phyloP scores from a whole-genome alignment of 2,113 vertebrate genomes.

The Oncorhynchus clarkii region DNA sequence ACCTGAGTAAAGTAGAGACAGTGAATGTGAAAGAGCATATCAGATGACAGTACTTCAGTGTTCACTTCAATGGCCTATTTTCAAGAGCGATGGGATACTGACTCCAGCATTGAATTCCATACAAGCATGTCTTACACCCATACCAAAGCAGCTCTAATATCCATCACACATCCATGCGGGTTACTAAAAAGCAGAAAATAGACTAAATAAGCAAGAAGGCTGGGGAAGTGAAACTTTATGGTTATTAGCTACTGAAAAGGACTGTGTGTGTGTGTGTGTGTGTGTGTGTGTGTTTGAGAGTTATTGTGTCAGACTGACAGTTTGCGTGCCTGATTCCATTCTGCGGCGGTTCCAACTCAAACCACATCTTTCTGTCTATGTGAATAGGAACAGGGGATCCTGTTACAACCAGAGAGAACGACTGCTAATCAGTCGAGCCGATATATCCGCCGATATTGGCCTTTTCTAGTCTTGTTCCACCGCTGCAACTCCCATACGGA shows the following conservation, averaged over 20 bases:
- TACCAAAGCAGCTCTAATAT: background rate
- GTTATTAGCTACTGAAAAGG: background rate
- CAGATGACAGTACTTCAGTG: conserved; percentile 37
- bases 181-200: background rate
- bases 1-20: conserved; percentile 10
- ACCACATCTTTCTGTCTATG: background rate
- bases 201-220: background rate
- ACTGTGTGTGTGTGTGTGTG: background rate
- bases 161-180: too few species aligned
- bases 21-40: conserved; percentile 32
- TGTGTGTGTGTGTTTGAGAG: background rate
- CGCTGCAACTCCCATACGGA: too few species aligned
- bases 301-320: background rate
- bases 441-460: too few species aligned
- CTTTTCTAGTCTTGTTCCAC: too few species aligned
- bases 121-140: conserved; percentile 9
- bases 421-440: too few species aligned
- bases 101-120: conserved; percentile 15
- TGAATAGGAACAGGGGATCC: background rate
- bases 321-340: background rate
- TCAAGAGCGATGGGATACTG: conserved; percentile 33
- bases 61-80: conserved; percentile 8
- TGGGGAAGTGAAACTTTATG: conserved; percentile 45
- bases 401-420: background rate
- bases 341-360: background rate